Percentiles rank a stretch among this genome's conserved stretches.
These are phyloP conservation scores for Ophion slaviceki DNA, from an alignment of 2,888 invertebrate species.

Conservation along the genomic window DNA sequence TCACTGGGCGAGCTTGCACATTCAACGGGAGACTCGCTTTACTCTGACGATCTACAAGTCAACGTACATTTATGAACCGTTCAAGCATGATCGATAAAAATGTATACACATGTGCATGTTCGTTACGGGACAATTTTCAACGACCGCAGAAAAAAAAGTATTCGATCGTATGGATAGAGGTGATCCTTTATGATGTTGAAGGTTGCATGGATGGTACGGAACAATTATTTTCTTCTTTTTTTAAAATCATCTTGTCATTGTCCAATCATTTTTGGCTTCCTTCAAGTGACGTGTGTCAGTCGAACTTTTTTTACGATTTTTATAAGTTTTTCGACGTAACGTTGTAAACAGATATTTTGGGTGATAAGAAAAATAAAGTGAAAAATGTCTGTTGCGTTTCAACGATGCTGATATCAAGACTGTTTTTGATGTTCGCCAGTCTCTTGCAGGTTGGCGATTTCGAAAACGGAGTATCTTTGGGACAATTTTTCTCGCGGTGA, in stretches of 20 bases:
- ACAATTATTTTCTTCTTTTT: no score
- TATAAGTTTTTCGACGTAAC: no score
- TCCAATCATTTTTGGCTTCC: no score
- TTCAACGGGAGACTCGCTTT: conserved; percentile 21
- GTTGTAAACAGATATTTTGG: no score
- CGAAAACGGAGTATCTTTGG: background rate
- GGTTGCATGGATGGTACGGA: no score
- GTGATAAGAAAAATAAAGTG: no score
- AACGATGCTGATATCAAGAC: no score
- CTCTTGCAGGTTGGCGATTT: background rate
- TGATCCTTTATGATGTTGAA: background rate
- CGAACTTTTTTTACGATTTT: no score
- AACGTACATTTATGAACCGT: conserved; percentile 9
- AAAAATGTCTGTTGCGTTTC: no score
- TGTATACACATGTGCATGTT: background rate
- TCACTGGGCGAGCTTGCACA: conserved; percentile 31
- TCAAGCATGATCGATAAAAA: background rate
- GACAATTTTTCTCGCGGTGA: background rate
- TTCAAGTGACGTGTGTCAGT: no score
- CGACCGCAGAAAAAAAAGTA: background rate
- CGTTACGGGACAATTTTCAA: background rate
- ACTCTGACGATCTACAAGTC: conserved; percentile 54
- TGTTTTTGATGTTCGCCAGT: background rate
- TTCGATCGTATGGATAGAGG: background rate
- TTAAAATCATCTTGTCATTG: no score